These are phyloP conservation scores for Ctenomys sociabilis DNA, from an alignment of 2,113 vertebrate genomes.

Conservation along the genomic window DNA sequence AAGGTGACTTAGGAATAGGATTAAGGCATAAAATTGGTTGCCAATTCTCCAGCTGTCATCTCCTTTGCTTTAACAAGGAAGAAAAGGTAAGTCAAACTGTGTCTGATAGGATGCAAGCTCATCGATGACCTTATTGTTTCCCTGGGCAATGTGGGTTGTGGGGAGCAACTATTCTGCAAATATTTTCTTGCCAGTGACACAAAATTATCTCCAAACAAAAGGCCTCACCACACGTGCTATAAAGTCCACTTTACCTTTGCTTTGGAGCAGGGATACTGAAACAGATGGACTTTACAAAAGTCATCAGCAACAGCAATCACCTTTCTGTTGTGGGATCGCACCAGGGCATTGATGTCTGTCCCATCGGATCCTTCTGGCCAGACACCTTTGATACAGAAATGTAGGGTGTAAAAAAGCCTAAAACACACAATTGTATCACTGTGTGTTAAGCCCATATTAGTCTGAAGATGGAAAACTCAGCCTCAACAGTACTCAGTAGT, in stretches of 20 bases:
- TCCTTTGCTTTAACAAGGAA: neutral
- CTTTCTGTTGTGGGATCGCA: constrained; percentile 94
- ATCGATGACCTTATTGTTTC: neutral
- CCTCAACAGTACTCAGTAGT: constrained; percentile 27
- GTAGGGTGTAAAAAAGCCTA: neutral
- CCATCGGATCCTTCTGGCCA: constrained; percentile 99
- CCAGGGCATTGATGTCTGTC: constrained; percentile 97
- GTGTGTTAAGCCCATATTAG: neutral
- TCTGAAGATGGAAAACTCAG: constrained; percentile 13
- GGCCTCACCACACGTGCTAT: neutral
- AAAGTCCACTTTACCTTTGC: constrained; percentile 89
- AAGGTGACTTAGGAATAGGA: constrained; percentile 16
- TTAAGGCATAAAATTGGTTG: neutral
- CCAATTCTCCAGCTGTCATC: neutral
- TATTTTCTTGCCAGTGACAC: neutral
- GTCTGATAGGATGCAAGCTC: neutral
- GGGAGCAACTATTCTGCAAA: neutral
- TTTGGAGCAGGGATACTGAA: constrained; percentile 96
- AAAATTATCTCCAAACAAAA: neutral
- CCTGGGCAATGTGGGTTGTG: fast-evolving
- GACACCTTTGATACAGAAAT: constrained; percentile 88
- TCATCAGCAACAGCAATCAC: constrained; percentile 98
- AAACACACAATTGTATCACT: neutral
- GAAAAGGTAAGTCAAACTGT: neutral
- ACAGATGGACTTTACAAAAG: constrained; percentile 99